Conservation (phyloP, 2,888 invertebrate genomes). For the Lampropteryx suffumata region DNA sequence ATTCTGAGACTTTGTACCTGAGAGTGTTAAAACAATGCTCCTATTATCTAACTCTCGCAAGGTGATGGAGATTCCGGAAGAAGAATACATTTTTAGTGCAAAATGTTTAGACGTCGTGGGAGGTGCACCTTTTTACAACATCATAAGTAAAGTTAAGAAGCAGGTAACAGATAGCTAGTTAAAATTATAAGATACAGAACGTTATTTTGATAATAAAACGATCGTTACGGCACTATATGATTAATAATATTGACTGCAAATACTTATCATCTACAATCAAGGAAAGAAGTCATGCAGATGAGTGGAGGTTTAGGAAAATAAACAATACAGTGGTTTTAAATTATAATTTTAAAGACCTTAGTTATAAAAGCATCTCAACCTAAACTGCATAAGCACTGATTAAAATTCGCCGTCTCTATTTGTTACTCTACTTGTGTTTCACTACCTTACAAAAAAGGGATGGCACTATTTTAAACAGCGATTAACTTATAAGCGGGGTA, state of each 20-base stretch:
- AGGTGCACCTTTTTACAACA: slow-evolving; percentile 43
- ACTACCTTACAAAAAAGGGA: no score
- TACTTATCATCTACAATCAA: no score
- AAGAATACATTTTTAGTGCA: slow-evolving; percentile 33
- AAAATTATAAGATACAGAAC: slow-evolving; percentile 5
- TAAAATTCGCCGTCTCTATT: no score
- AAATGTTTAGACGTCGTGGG: slow-evolving; percentile 57
- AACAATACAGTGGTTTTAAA: no score
- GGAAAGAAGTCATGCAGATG: no score
- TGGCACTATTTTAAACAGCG: no score
- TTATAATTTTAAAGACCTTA: no score
- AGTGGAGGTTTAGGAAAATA: no score
- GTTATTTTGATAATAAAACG: slow-evolving; percentile 37
- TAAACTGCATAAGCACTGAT: no score
- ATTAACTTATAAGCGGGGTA: no score
- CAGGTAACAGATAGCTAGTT: slow-evolving; percentile 66
- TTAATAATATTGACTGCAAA: not conserved
- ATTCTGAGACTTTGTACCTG: slow-evolving; percentile 55
- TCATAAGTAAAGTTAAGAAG: slow-evolving; percentile 14
- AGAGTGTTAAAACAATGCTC: slow-evolving; percentile 59
- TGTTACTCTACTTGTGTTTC: no score
- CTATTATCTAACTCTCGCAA: slow-evolving; percentile 50
- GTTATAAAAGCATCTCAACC: no score
- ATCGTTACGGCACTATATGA: slow-evolving; percentile 64
- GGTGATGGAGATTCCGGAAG: slow-evolving; percentile 29